Evolutionary conservation across 2,113 vertebrate genomes (phyloP).

Genomic region (Daubentonia madagascariensis): DNA sequence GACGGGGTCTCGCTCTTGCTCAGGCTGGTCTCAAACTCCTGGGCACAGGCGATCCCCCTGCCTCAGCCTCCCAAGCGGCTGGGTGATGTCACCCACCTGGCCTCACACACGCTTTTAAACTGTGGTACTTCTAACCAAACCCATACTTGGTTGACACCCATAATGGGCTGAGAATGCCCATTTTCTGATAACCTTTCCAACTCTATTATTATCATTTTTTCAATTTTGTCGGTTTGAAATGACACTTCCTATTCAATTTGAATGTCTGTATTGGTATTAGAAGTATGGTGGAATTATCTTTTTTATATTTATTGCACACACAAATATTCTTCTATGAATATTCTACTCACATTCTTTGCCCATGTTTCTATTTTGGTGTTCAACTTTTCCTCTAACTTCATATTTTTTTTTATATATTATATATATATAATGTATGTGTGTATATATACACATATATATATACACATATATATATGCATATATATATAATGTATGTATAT

Average conservation of each 20-base stretch:
- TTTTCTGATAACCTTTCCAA: neutral
- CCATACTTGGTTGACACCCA: accelerated
- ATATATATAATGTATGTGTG: neutral
- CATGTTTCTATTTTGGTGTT: accelerated
- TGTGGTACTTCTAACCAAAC: neutral
- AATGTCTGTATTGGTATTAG: neutral
- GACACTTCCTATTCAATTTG: too few species aligned
- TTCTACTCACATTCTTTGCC: neutral
- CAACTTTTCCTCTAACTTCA: neutral
- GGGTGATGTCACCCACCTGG: too few species aligned
- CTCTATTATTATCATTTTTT: neutral
- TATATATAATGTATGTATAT: neutral
- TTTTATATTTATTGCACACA: accelerated
- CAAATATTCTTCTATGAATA: neutral
- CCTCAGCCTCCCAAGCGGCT: too few species aligned
- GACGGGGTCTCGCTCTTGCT: too few species aligned
- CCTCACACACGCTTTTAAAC: neutral
- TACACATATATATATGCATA: too few species aligned
- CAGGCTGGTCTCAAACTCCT: too few species aligned
- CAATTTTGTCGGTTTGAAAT: neutral
- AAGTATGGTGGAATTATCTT: too few species aligned
- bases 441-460: too few species aligned
- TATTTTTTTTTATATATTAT: neutral
- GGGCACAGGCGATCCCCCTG: too few species aligned
- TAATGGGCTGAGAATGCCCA: too few species aligned